Conservation (phyloP, 2,797 vertebrate genomes). For the Microchirus variegatus region DNA sequence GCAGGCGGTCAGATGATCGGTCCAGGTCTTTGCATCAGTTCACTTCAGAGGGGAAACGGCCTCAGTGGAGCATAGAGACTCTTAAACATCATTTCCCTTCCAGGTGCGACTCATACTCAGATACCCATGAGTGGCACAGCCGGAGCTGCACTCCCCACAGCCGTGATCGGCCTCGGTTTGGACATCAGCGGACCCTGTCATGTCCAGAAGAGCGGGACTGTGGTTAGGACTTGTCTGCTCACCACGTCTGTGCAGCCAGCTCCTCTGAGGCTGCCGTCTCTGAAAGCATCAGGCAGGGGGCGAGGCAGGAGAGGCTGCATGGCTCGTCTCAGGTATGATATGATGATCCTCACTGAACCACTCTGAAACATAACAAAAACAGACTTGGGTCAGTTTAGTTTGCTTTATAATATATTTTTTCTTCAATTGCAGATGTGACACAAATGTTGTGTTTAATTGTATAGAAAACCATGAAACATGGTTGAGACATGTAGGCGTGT, state of each 20-base stretch:
- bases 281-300: constrained; percentile 43
- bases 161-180: constrained; percentile 45
- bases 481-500: too few species aligned
- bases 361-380: too few species aligned
- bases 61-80: too few species aligned
- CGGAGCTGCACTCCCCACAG: constrained; percentile 34
- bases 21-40: not conserved
- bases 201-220: constrained; percentile 28
- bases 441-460: too few species aligned
- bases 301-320: constrained; percentile 46
- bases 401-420: too few species aligned
- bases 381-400: too few species aligned
- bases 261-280: constrained; percentile 69
- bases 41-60: too few species aligned
- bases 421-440: too few species aligned
- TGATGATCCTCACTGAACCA: not conserved
- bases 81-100: not conserved
- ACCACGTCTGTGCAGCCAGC: constrained; percentile 47
- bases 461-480: too few species aligned
- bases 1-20: constrained; percentile 3
- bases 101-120: constrained; percentile 11
- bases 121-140: constrained; percentile 57
- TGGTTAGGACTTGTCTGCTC: constrained; percentile 52
- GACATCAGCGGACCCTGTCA: constrained; percentile 46
- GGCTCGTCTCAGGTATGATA: constrained; percentile 73